A percentile compares a stretch with the other conserved stretches of the same genome.
These are phyloP conservation scores for Adelphocoris suturalis DNA, from an alignment of 2,888 invertebrate species.

Conservation along the genomic window DNA sequence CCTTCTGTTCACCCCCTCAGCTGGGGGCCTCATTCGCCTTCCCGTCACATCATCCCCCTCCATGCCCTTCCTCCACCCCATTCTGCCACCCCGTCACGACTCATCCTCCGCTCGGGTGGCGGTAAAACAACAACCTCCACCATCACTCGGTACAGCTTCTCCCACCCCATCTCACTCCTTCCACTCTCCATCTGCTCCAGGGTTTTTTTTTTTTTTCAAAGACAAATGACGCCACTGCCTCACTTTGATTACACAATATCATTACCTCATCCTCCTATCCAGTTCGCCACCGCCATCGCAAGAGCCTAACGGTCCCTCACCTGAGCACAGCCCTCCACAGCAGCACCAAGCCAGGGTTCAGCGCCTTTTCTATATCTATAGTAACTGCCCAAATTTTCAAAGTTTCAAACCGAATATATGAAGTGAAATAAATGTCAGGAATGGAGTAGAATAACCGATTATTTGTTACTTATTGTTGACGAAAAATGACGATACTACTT, in stretches of 20 bases:
- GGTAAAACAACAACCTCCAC: constrained; percentile 48
- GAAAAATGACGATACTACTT: too few relatives aligned
- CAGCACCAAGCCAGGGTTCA: not conserved
- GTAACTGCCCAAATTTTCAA: not conserved
- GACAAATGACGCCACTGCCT: constrained; percentile 53
- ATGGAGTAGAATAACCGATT: too few relatives aligned
- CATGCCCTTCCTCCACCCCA: constrained; percentile 2
- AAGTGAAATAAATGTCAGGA: too few relatives aligned
- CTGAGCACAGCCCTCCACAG: not conserved
- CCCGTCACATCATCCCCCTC: constrained; percentile 47
- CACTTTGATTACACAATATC: constrained; percentile 61
- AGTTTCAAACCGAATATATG: not conserved
- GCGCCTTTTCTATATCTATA: not conserved
- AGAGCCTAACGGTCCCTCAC: not conserved
- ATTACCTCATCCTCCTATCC: constrained; percentile 22
- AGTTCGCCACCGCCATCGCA: not conserved
- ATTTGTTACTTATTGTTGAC: too few relatives aligned
- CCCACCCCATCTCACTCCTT: not conserved
- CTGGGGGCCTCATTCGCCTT: constrained; percentile 20
- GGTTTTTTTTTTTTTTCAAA: not conserved
- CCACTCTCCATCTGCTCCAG: not conserved
- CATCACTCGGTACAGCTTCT: not conserved
- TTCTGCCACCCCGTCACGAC: not conserved
- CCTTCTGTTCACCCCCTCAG: not conserved
- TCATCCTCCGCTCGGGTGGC: constrained; percentile 43